Evolutionary conservation across 2,888 invertebrate genomes (phyloP).

Genomic region (Drosophila emarginata): DNA sequence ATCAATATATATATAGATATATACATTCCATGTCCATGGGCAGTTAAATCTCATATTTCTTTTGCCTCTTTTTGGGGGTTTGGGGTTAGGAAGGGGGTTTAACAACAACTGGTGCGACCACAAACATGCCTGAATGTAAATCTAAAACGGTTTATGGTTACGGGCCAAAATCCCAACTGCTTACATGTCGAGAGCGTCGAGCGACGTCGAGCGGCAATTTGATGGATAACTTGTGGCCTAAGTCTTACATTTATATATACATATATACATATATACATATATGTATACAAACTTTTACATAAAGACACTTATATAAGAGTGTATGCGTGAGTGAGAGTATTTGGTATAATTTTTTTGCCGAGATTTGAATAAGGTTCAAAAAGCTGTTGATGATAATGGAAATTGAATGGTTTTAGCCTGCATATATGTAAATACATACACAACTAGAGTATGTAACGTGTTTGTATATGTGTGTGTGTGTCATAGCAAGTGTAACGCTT

Average conservation of each 20-base stretch:
- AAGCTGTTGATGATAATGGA: slow-evolving; percentile 74
- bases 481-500: slow-evolving; percentile 54
- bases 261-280: neutral
- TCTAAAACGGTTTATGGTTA: slow-evolving; percentile 76
- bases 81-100: neutral
- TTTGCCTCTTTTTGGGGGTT: neutral
- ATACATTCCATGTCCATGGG: neutral
- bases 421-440: slow-evolving; percentile 38
- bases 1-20: neutral
- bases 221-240: slow-evolving; percentile 75
- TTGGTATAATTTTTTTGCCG: slow-evolving; percentile 52
- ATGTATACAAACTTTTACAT: neutral
- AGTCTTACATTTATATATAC: slow-evolving; percentile 14
- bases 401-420: slow-evolving; percentile 52
- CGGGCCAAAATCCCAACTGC: slow-evolving; percentile 66
- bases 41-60: slow-evolving; percentile 1
- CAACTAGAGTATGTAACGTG: slow-evolving; percentile 41
- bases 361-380: slow-evolving; percentile 74
- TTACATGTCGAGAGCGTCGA: slow-evolving; percentile 54
- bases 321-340: slow-evolving; percentile 38
- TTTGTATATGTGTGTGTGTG: slow-evolving; percentile 30
- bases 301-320: slow-evolving; percentile 1
- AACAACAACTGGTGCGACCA: slow-evolving; percentile 51
- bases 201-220: slow-evolving; percentile 59
- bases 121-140: slow-evolving; percentile 68